Base-by-base conservation (phyloP, 2,113 vertebrate species). In the Alligator mississippiensis region DNA sequence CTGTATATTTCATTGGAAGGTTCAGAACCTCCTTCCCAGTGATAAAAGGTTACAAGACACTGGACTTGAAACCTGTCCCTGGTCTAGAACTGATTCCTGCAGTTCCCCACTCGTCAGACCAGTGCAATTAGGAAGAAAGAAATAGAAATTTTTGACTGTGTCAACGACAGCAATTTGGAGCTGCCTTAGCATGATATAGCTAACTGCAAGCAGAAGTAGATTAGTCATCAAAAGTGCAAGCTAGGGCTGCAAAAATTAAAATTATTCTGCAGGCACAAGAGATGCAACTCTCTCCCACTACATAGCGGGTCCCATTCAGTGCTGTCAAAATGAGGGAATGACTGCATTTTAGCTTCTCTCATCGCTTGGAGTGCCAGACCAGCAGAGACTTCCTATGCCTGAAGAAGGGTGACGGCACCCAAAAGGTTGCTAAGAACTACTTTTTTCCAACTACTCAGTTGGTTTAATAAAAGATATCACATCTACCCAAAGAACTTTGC, bases 241-340 rank as follows among this genome's bases (percentile, higher is more conserved):
- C 34, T 11, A 74, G 22, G 13, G 70, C 6, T 14, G 70, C 38
- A 38, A 47, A 3, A 47, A 74, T 14, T 74, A 74, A 47, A 47
- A 74, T 19, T 34, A 47, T 47, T 38, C 34, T 74, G 70, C 70
- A 38, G 30, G 38, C 30, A 38, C 4, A 47, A 47, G 1, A 25
- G 77, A 4, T 19, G 58, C 2, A 3, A 22, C 24, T 75, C 4
- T 27, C 54, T 34, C 15, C 74, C 61, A 10, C 0, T 1, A n/a
- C 47, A 11, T 64, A 57, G 28, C 5, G 30, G 59, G n/a, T 62
- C 25, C 17, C 85, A 57, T 47, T 68, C 77, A 77, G 3, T 4
- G 0, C 1, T 75, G 85, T 3, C 2, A 3, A 16, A 77, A 74
- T 47, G 25, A 86, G 76, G n/a, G 47, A 7, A 47, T 47, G 47